Percentiles rank a stretch among this genome's conserved stretches.
Evolutionary conservation across 2,888 invertebrate genomes (phyloP).

Genomic region (Drosophila macrospina): DNA sequence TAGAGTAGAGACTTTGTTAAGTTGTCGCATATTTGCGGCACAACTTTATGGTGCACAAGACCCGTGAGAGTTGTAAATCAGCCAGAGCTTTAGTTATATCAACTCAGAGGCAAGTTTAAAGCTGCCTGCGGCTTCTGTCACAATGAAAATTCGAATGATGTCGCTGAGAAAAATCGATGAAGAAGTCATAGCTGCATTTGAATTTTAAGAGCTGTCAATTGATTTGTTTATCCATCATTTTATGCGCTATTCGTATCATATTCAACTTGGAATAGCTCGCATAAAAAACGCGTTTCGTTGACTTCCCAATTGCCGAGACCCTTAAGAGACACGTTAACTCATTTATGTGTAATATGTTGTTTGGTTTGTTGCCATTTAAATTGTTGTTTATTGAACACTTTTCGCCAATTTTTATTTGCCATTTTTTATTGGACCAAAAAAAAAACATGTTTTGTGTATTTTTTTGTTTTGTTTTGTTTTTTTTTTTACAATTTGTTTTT

Average conservation of each 20-base stretch:
- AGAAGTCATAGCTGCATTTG: not conserved
- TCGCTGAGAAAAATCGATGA: no score
- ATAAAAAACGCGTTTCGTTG: conserved; percentile 35
- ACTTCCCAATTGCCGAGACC: conserved; percentile 14
- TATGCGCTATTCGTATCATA: conserved; percentile 25
- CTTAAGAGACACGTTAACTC: conserved; percentile 25
- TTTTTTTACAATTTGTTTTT: conserved; percentile 62
- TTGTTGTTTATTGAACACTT: conserved; percentile 52
- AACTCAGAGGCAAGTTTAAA: no score
- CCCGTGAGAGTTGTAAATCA: no score
- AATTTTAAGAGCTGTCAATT: conserved; percentile 46
- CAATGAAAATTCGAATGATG: not conserved
- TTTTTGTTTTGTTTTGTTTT: conserved; percentile 20
- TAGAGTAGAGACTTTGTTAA: no score
- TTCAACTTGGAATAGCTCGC: conserved; percentile 34
- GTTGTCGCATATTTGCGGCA: no score
- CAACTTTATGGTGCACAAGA: no score
- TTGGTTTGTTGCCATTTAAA: conserved; percentile 72
- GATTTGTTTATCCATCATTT: conserved; percentile 57
- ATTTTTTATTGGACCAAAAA: conserved; percentile 30
- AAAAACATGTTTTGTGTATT: conserved; percentile 29
- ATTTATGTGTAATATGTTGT: conserved; percentile 61
- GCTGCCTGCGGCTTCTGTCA: not conserved
- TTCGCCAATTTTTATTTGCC: conserved; percentile 33
- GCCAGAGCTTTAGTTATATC: no score